Evolutionary conservation across 2,113 vertebrate species (phyloP).

Genomic region (Arenaria interpres): DNA sequence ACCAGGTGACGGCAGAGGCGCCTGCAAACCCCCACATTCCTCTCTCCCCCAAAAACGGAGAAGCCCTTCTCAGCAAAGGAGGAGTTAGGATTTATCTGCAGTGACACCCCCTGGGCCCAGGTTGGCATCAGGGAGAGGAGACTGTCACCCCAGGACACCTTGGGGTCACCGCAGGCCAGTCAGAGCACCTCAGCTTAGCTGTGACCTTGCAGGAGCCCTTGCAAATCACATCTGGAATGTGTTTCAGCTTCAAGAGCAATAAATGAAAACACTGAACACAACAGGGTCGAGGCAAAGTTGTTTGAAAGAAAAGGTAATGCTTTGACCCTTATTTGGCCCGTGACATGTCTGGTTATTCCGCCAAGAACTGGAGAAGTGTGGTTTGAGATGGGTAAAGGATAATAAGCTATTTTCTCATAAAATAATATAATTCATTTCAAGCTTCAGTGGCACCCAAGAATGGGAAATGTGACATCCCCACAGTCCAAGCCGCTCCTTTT

Average conservation of each 20-base stretch:
- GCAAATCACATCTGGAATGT: constrained; percentile 74
- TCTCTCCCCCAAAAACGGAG: neutral
- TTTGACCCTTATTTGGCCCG: constrained; percentile 39
- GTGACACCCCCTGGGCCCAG: neutral
- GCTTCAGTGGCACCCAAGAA: neutral
- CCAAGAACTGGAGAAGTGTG: constrained; percentile 12
- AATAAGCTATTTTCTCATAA: neutral
- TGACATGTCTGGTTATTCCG: constrained; percentile 33
- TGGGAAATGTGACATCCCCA: neutral
- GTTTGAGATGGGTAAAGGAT: constrained; percentile 19
- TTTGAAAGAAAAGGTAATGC: constrained; percentile 45
- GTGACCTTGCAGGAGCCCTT: constrained; percentile 63
- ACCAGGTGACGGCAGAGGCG: neutral
- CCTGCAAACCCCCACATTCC: neutral
- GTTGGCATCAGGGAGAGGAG: neutral
- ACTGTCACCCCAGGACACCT: constrained; percentile 37
- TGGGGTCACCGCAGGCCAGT: constrained; percentile 56
- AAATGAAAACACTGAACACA: constrained; percentile 66
- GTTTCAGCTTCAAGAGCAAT: constrained; percentile 72
- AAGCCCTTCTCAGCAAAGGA: neutral
- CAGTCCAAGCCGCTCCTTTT: neutral
- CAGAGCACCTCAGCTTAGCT: constrained; percentile 65
- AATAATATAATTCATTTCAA: neutral
- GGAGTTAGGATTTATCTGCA: constrained; percentile 30
- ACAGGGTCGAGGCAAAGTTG: neutral